Base-by-base conservation (phyloP, 2,888 invertebrate species). In the Exephanes ischioxanthus region DNA sequence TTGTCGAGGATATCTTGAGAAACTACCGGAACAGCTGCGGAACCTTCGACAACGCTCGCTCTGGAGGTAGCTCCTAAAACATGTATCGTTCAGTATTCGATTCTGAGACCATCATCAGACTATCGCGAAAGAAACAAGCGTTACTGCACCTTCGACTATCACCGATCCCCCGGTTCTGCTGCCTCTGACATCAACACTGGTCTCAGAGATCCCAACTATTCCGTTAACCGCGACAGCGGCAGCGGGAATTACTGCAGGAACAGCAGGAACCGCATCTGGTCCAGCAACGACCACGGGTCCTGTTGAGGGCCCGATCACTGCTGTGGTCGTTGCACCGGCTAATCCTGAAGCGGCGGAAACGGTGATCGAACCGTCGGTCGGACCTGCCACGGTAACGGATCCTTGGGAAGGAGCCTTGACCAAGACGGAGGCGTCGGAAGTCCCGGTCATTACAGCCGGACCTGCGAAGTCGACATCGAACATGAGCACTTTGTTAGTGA, bases 311-410 rank as follows among this genome's bases (percentile, higher is more conserved):
- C 89, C 90, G 14, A 87, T 37, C 19, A 87, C 87, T n/a, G 83
- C 30, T 9, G 83, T 80, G 7, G 71, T 37, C 16, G 81, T 55
- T 51, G 58, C 6, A 19, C 87, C 83, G 7, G 55, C 78, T 9
- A 87, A 30, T 58, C 78, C 84, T 6, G 80, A 51, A 14, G 83
- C 86, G 7, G 85, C 88, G 26, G 89, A 87, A 53, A 91, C 88
- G 5, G 88, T 70, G 22, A 88, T 90, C 33, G 89, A 86, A n/a
- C 89, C 88, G 5, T 88, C 86, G 1, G 85, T 86, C 0, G 90
- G 90, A 33, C 89, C 90, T 19, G 79, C 67, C 9, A 90, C 78
- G 0, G 67, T 22, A 0, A 78, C 86, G 1, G 84, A 72, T 11
- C 88, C 86, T 70, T 80, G 26, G 9, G 79, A 73, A 70, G 84